Base-by-base conservation (phyloP, 2,888 invertebrate genomes). In the Cantharis rufa region DNA sequence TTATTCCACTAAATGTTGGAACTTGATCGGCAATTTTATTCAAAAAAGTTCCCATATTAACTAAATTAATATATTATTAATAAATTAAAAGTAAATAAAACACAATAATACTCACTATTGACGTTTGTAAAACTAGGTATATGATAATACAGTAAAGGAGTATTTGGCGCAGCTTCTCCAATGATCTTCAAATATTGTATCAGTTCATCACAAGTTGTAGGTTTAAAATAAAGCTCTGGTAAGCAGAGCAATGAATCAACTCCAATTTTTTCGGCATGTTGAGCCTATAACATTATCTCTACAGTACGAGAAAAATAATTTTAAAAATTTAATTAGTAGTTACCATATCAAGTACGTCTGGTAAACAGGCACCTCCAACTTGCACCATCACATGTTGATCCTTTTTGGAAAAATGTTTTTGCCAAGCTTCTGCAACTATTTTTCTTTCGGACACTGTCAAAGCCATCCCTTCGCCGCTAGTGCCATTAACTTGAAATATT, bases 71-170 rank as follows among this genome's bases (percentile, higher is more conserved):
- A n/a, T n/a, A n/a, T 48, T 1, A 48, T 48, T 0, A 89, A 80
- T 0, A 89, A 80, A 72, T 18, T 62, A 21, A 74, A 69, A 62
- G 71, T 69, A 15, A 64, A 32, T n/a, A 71, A 13, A 32, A 70
- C 32, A 62, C n/a, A 69, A 15, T 61, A 69, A 66, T 68, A 90
- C 92, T 92, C 89, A 96, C 96, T 89, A 80, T 93, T 91, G 21
- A 96, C 92, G 76, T 91, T 92, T 62, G 92, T 93, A 87, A 93
- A 91, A 78, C 89, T 89, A 0, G 96, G 96, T 82, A 95, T 94
- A 84, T 96, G 96, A 85, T 96, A 96, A 85, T 96, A 96, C 27
- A 95, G 89, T 64, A 96, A 90, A 0, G 96, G 96, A 0, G 93
- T 91, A 7, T 91, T 92, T 0, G 94, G 93, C 0, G 95, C 96